Evolutionary conservation across 2,797 vertebrate genomes (phyloP), one percentile per base, ranked within the genome.

Genomic region (Rhynchonycteris naso): DNA sequence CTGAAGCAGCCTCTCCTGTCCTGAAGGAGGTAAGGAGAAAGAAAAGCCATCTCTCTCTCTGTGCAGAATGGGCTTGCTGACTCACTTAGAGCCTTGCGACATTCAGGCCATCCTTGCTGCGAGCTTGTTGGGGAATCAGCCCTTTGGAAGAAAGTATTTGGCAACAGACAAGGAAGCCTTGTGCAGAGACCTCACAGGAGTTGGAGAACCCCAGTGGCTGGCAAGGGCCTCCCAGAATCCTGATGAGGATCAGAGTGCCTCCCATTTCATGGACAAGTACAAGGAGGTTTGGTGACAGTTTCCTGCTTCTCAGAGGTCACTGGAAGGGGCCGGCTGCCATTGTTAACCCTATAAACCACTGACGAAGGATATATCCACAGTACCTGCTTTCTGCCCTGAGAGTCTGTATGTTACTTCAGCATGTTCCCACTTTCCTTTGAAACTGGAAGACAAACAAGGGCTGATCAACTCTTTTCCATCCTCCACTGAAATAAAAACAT

Each of bases 361-460:
- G 24, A 61, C 56, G 22, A 93, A 71, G 5, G 91, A 56, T 43
- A 38, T 79, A 65, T 47, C 10, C 15, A 65, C 88, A 96, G 50
- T 98, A 99, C 99, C 99, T 99, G 99, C 97, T 97, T 99, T 99
- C 98, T 99, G 99, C 72, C 99, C 99, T 90, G 98, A 99, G 90
- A 99, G 97, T 82, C 98, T 98, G 98, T 99, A 99, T 2, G 97
- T 72, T 50, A 99, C 96, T n/a, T 99, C 99, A 3, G 98, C 98
- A 0, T 99, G 99, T 0, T 99, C 98, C 99, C 99, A 99, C 8
- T 98, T 98, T 3, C 98, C 99, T 30, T 97, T 98, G 97, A 98
- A 99, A 83, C 98, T 98, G 28, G 99, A 98, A 93, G 99, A 97
- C 80, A 99, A 97, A 97, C 99, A 99, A 52, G 99, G 98, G 93